phyloP scores from a whole-genome alignment of 2,888 invertebrate species.

The Hypomecis atomaria region DNA sequence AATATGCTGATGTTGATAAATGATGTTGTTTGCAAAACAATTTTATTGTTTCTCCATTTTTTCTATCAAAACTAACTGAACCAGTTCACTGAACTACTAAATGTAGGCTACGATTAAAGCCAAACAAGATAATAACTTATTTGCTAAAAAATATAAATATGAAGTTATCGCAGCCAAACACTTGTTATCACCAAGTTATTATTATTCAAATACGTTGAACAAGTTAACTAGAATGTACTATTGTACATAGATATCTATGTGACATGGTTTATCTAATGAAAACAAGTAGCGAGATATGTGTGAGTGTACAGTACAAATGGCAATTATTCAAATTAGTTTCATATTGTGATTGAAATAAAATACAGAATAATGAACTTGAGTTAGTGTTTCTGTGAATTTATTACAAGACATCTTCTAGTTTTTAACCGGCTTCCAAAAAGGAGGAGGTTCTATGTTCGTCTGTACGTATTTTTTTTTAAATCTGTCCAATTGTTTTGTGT shows the following conservation, averaged over 20 bases:
- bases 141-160: background rate
- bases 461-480: no score
- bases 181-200: constrained; percentile 4
- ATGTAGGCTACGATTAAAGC: background rate
- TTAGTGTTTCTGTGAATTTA: no score
- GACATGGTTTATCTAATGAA: background rate
- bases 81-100: background rate
- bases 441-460: no score
- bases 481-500: no score
- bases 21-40: no score
- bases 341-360: background rate
- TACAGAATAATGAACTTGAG: background rate
- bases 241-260: background rate
- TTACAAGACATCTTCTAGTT: no score
- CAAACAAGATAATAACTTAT: background rate
- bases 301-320: background rate
- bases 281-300: background rate
- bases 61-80: no score
- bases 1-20: no score
- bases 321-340: background rate
- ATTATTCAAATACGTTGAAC: background rate
- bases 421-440: no score
- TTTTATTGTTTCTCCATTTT: no score
- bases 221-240: background rate
- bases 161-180: background rate